These are phyloP conservation scores for Dolomedes plantarius DNA, from an alignment of 2,888 invertebrate genomes.

Conservation along the genomic window DNA sequence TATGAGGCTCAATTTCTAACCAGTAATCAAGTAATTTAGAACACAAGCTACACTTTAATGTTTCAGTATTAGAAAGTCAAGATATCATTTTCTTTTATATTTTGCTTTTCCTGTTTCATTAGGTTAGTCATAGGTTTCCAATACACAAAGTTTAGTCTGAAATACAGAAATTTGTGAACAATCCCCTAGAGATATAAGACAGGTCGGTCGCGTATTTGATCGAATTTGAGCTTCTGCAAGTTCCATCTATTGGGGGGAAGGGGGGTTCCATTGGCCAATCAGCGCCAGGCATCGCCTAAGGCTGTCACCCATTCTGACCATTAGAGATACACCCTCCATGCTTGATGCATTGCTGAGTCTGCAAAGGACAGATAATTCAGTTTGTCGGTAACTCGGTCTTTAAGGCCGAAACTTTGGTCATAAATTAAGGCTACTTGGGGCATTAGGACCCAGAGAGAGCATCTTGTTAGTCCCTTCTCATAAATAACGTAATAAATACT, in stretches of 20 bases:
- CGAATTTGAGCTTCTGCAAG: background rate
- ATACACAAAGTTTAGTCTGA: too few species aligned
- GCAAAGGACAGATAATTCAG: conserved; percentile 49
- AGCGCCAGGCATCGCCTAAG: conserved; percentile 13
- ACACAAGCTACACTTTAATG: too few species aligned
- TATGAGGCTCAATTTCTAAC: too few species aligned
- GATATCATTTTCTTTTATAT: too few species aligned
- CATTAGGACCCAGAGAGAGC: background rate
- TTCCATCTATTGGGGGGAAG: background rate
- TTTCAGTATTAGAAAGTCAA: too few species aligned
- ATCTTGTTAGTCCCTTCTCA: conserved; percentile 21
- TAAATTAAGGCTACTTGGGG: conserved; percentile 52
- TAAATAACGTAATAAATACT: conserved; percentile 39
- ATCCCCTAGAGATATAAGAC: background rate
- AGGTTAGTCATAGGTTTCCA: too few species aligned
- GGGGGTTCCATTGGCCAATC: conserved; percentile 7
- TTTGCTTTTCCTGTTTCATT: too few species aligned
- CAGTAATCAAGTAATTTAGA: too few species aligned
- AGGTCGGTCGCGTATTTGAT: too few species aligned
- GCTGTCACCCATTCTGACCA: conserved; percentile 22
- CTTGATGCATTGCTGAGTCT: conserved; percentile 32
- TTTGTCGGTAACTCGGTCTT: conserved; percentile 46
- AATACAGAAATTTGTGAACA: background rate
- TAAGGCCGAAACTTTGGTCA: conserved; percentile 54
- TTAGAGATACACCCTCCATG: conserved; percentile 13